Percentiles rank a stretch among this genome's conserved stretches.
Conservation (phyloP, 1,140 invertebrate species). For the Cydia fagiglandana region DNA sequence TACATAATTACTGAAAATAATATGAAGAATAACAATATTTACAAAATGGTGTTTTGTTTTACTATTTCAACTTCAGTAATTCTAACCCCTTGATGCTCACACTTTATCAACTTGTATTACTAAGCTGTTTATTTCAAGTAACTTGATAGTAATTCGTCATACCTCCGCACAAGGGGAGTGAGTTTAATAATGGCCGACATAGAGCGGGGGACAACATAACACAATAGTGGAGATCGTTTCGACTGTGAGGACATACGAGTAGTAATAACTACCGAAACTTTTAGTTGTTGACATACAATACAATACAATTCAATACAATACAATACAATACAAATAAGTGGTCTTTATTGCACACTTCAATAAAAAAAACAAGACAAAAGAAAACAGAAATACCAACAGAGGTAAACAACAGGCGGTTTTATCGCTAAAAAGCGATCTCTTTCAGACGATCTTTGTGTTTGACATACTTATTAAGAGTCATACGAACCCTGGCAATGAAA, state of each 20-base stretch:
- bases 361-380: no score
- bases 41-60: neutral
- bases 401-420: no score
- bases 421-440: no score
- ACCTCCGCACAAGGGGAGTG: slow-evolving; percentile 49
- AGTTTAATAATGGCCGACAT: slow-evolving; percentile 62
- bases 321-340: no score
- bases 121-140: slow-evolving; percentile 46
- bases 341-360: no score
- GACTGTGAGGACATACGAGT: slow-evolving; percentile 42
- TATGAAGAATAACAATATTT: neutral
- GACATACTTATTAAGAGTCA: no score
- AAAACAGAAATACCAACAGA: no score
- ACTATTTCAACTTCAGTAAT: neutral
- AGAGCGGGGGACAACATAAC: slow-evolving; percentile 45
- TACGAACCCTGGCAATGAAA: no score
- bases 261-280: neutral
- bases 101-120: slow-evolving; percentile 16
- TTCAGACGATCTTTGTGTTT: no score
- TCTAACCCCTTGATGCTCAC: neutral
- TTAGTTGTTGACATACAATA: neutral
- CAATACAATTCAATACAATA: no score
- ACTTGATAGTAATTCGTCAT: slow-evolving; percentile 60
- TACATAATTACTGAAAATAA: no score
- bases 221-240: slow-evolving; percentile 38